These are phyloP conservation scores for Medauroidea extradentata DNA, from an alignment of 1,140 invertebrate genomes.

Conservation along the genomic window DNA sequence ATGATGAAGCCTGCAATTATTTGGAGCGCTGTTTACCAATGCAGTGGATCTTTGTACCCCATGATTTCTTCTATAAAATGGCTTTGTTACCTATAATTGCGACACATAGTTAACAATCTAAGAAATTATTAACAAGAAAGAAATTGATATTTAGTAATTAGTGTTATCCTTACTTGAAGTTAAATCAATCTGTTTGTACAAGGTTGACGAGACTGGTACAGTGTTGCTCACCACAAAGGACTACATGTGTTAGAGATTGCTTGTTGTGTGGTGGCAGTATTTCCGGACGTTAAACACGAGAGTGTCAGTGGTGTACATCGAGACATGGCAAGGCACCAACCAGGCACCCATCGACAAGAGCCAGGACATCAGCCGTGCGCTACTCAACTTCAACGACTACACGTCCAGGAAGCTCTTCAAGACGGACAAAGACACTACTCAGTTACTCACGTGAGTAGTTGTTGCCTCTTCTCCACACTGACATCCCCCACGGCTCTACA, in stretches of 20 bases:
- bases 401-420: constrained; percentile 75
- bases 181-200: too few species aligned
- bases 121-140: background rate
- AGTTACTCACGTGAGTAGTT: constrained; percentile 80
- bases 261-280: constrained; percentile 81
- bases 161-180: background rate
- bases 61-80: too few species aligned
- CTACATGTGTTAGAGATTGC: too few species aligned
- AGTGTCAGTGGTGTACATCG: constrained; percentile 91
- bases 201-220: too few species aligned
- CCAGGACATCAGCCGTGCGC: constrained; percentile 79
- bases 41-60: too few species aligned
- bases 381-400: constrained; percentile 88
- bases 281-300: constrained; percentile 89
- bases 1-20: too few species aligned
- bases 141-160: background rate
- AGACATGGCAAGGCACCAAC: constrained; percentile 90
- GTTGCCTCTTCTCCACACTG: too few species aligned
- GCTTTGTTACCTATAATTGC: too few species aligned
- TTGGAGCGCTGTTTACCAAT: too few species aligned
- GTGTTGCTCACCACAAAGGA: too few species aligned
- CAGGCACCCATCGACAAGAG: constrained; percentile 73
- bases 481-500: too few species aligned
- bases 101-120: too few species aligned
- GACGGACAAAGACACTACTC: constrained; percentile 82